A percentile compares a stretch with the other conserved stretches of the same genome.
Evolutionary conservation across 2,797 vertebrate species (phyloP).

Genomic region (Dipus sagitta): DNA sequence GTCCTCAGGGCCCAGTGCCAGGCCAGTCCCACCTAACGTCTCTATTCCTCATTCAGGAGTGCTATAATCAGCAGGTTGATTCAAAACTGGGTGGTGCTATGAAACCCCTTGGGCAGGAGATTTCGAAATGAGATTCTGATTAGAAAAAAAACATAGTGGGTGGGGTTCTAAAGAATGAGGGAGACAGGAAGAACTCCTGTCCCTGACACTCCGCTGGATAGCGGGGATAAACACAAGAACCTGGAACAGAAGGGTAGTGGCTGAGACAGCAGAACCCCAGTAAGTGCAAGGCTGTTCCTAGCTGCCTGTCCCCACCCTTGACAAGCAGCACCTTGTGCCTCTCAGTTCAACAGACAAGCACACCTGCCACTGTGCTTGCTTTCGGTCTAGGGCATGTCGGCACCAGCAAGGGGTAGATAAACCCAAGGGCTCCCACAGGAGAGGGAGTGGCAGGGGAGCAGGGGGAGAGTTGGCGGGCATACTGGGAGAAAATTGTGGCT

Average conservation of each 20-base stretch:
- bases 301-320: neutral
- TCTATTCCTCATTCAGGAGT: conserved; percentile 21
- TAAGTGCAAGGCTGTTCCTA: neutral
- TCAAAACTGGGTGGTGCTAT: conserved; percentile 70
- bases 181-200: conserved; percentile 11
- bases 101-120: conserved; percentile 81
- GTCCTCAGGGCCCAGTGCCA: conserved; percentile 33
- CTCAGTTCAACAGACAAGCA: neutral
- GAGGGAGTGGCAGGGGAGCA: neutral
- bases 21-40: conserved; percentile 34
- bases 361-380: neutral
- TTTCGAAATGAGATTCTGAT: conserved; percentile 80
- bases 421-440: neutral
- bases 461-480: neutral
- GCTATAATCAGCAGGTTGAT: conserved; percentile 65
- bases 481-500: neutral
- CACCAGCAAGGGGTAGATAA: conserved; percentile 20
- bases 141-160: conserved; percentile 56
- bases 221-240: neutral
- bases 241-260: neutral
- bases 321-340: neutral
- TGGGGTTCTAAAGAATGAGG: conserved; percentile 53
- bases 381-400: neutral
- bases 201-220: neutral
- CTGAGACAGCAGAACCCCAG: neutral